Base-by-base conservation (phyloP, 2,888 invertebrate species). In the Catocala sponsa region DNA sequence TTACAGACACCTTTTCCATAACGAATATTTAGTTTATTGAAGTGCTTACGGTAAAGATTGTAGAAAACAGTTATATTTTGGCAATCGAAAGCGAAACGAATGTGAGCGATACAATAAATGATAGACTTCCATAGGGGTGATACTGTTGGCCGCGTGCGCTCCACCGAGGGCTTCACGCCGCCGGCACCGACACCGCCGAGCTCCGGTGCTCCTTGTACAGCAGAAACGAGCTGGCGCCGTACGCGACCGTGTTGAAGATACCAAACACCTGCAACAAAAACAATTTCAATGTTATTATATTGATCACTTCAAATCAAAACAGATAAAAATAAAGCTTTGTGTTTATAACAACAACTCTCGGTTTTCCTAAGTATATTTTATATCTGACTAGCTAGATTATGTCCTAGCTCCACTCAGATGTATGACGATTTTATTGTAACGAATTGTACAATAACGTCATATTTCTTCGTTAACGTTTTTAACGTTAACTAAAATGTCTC, bases 241-340 rank as follows among this genome's bases (percentile, higher is more conserved):
- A 98, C 32, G 96, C 97, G 57, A 96, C 79, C 50, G 97, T 96
- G 90, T 98, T 98, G 90, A 98, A 96, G 46, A 98, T 87, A 62
- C 97, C 98, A 84, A 98, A 98, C 55, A 96, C 95, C 97, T 97
- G 92, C 11, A 91, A 92, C 91, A 77, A 70, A 74, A 62, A 62
- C 32, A 33, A 49, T 11, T 11, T 11, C 1, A 6, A 38, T 9
- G 35, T 38, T 7, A 38, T 6, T 38, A 38, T 38, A 38, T 9
- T 38, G 35, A 6, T 38, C 6, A 38, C 6, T 4, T 38, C 35
- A 25, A 25, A 25, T 25, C 25, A 25, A 25, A 25, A 25, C 25
- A 25, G 25, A 25, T 25, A 1, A 25, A 25, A 25, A 25, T 25
- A 25, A 25, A 25, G 25, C 25, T 25, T 25, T 2, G 25, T 25